These are phyloP conservation scores for Bedellia somnulentella DNA, from an alignment of 2,888 invertebrate genomes.

Conservation along the genomic window DNA sequence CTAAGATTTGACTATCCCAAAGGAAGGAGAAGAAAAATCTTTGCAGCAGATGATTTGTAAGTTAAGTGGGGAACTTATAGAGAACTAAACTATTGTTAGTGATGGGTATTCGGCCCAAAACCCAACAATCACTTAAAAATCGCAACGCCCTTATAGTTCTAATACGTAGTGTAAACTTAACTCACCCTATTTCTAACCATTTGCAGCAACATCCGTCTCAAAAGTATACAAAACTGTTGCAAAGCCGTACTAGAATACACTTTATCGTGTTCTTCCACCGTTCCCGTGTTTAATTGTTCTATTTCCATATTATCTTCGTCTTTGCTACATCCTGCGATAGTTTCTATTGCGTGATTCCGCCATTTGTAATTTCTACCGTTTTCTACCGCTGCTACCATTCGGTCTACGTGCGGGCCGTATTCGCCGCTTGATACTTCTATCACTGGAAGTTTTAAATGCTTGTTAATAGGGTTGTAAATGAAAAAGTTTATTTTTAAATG, in stretches of 20 bases:
- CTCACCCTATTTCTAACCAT: slow-evolving; percentile 71
- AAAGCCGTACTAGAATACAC: slow-evolving; percentile 61
- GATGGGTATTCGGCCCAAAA: too few relatives aligned
- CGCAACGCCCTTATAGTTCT: too few relatives aligned
- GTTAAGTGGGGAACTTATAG: too few relatives aligned
- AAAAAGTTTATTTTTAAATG: slow-evolving; percentile 6
- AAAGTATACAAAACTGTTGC: slow-evolving; percentile 69
- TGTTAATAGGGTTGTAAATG: slow-evolving; percentile 5
- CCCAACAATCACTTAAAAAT: too few relatives aligned
- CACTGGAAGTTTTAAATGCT: slow-evolving; percentile 60
- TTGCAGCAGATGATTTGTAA: too few relatives aligned
- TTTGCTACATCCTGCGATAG: slow-evolving; percentile 9
- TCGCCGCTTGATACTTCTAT: slow-evolving; percentile 82
- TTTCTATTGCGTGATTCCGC: slow-evolving; percentile 26
- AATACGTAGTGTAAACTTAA: too few relatives aligned
- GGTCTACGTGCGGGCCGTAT: slow-evolving; percentile 72
- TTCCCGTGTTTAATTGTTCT: slow-evolving; percentile 40
- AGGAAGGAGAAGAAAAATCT: too few relatives aligned
- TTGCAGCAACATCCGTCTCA: slow-evolving; percentile 73
- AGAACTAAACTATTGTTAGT: too few relatives aligned
- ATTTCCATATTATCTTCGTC: slow-evolving; percentile 21
- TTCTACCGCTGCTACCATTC: slow-evolving; percentile 68
- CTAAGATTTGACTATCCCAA: too few relatives aligned
- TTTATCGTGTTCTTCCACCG: slow-evolving; percentile 47
- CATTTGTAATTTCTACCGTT: slow-evolving; percentile 65